Conservation (phyloP, 2,797 vertebrate genomes). For the Anniella stebbinsi region DNA sequence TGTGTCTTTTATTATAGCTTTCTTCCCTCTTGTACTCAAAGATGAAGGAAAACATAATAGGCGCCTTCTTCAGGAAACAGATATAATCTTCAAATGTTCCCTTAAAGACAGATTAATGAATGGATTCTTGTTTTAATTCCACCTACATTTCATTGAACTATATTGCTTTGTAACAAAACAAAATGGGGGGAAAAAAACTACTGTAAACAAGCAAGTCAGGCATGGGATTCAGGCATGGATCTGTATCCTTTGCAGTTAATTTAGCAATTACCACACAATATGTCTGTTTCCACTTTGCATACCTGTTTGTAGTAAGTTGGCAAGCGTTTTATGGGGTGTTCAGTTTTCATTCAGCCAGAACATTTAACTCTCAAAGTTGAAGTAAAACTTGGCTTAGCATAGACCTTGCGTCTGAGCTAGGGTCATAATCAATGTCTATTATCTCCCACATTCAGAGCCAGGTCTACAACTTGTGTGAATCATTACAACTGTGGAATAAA, state of each 20-base stretch:
- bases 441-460: background rate
- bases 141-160: background rate
- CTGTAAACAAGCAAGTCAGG: constrained; percentile 14
- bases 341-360: constrained; percentile 27
- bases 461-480: too few species aligned
- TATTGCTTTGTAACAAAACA: constrained; percentile 11
- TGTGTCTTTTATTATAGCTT: constrained; percentile 6
- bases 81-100: constrained; percentile 4
- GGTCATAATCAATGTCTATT: background rate
- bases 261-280: background rate
- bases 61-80: constrained; percentile 24
- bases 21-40: constrained; percentile 12
- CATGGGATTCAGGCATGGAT: background rate
- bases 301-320: constrained; percentile 25
- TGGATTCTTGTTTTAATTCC: constrained; percentile 38
- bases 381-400: constrained; percentile 10
- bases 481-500: too few species aligned
- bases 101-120: constrained; percentile 41
- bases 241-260: background rate
- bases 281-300: constrained; percentile 25
- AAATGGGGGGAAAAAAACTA: background rate
- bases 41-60: background rate
- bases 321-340: constrained; percentile 26
- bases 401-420: background rate
- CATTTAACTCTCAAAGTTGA: background rate